These are phyloP conservation scores for Hydrozoanthus gracilis DNA, from an alignment of 92 coral and sea anemone genomes.

Conservation along the genomic window DNA sequence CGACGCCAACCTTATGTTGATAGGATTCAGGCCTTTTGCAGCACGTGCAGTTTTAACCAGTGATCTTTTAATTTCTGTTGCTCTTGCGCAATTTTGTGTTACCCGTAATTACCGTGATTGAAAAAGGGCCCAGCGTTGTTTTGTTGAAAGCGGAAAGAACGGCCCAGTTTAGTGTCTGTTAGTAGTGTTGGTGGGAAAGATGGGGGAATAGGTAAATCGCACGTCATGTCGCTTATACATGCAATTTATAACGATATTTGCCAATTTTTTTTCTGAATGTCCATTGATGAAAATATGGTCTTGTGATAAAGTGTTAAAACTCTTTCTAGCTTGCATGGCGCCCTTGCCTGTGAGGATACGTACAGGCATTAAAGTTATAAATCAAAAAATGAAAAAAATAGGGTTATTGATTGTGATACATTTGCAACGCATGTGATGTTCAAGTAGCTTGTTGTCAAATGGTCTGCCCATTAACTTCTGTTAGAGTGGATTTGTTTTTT, in stretches of 20 bases:
- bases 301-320: conserved; percentile 25
- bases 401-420: conserved; percentile 18
- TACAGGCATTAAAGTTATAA: background rate
- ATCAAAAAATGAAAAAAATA: background rate
- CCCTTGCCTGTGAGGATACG: background rate
- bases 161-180: background rate
- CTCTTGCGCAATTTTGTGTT: conserved; percentile 10
- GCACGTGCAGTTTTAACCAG: conserved; percentile 46
- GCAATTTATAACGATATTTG: conserved; percentile 11
- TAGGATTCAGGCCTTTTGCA: conserved; percentile 50
- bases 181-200: conserved; percentile 4
- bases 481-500: background rate
- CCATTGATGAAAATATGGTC: conserved; percentile 13
- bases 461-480: background rate
- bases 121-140: conserved; percentile 30
- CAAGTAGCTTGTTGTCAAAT: too few relatives aligned
- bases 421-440: background rate
- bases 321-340: background rate
- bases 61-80: conserved; percentile 16
- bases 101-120: conserved; percentile 35
- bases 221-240: conserved; percentile 1
- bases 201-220: conserved; percentile 20
- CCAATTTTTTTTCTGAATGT: background rate
- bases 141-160: conserved; percentile 27
- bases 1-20: conserved; percentile 56